These are phyloP conservation scores for Oryzias dopingdopingensis DNA, from an alignment of 2,797 vertebrate genomes.

Conservation along the genomic window DNA sequence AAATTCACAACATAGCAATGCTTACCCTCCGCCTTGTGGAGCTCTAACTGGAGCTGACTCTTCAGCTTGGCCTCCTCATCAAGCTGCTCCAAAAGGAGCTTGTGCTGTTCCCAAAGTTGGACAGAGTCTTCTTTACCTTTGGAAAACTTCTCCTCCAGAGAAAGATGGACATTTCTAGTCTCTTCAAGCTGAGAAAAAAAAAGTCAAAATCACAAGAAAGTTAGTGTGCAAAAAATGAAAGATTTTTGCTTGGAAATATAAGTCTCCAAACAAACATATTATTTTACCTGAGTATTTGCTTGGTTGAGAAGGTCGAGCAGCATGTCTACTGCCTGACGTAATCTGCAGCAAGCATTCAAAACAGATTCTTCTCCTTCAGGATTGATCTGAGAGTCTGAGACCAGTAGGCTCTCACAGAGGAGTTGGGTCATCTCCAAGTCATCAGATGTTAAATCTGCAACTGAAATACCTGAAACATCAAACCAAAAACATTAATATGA, in stretches of 20 bases:
- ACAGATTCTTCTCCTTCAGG: constrained; percentile 82
- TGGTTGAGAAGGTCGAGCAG: constrained; percentile 88
- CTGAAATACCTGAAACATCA: constrained; percentile 37
- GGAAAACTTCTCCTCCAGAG: constrained; percentile 82
- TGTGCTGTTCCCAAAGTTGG: constrained; percentile 82
- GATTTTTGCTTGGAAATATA: neutral
- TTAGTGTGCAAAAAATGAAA: neutral
- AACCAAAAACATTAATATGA: neutral
- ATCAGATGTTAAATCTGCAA: constrained; percentile 63
- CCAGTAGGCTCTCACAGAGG: constrained; percentile 88
- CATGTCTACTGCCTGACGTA: constrained; percentile 82
- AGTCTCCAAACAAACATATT: neutral
- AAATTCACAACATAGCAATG: neutral
- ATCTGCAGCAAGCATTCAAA: constrained; percentile 77
- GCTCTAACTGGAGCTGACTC: constrained; percentile 81
- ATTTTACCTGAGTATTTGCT: constrained; percentile 84
- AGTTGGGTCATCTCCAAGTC: constrained; percentile 86
- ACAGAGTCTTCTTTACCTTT: constrained; percentile 77
- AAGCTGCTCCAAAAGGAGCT: constrained; percentile 81
- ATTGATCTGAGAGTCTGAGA: constrained; percentile 77
- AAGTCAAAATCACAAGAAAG: neutral
- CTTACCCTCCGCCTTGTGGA: constrained; percentile 92
- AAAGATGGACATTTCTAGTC: constrained; percentile 78
- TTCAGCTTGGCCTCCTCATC: constrained; percentile 80
- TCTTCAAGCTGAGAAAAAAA: constrained; percentile 81